phyloP scores from a whole-genome alignment of 1,140 invertebrate genomes.

The Oncopodura yosiiana region DNA sequence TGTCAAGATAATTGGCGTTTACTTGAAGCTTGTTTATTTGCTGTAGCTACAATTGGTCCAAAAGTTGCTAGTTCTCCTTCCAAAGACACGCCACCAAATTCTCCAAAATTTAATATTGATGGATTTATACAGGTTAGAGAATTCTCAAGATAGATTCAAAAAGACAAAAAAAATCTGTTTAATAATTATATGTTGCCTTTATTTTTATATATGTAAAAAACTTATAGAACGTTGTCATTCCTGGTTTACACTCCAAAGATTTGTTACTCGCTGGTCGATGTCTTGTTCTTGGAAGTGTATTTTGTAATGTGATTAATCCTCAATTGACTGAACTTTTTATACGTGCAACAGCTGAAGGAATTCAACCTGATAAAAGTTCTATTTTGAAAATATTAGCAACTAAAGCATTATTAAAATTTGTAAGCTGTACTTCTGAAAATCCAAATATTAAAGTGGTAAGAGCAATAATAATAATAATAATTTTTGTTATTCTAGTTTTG shows the following conservation, averaged over 20 bases:
- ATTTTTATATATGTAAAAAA: slow-evolving; percentile 40
- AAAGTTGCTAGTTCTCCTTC: slow-evolving; percentile 8
- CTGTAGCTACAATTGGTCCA: slow-evolving; percentile 37
- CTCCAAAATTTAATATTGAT: slow-evolving; percentile 56
- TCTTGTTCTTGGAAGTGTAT: slow-evolving; percentile 59
- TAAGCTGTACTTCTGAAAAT: slow-evolving; percentile 24
- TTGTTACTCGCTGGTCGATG: slow-evolving; percentile 60
- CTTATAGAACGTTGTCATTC: slow-evolving; percentile 46
- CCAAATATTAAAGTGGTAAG: slow-evolving; percentile 22
- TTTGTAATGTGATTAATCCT: slow-evolving; percentile 49
- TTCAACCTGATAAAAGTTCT: slow-evolving; percentile 46
- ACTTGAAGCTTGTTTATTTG: slow-evolving; percentile 61
- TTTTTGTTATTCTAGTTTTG: slow-evolving; percentile 41
- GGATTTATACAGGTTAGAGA: slow-evolving; percentile 50
- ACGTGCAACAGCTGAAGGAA: slow-evolving; percentile 52
- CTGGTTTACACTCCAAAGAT: slow-evolving; percentile 43
- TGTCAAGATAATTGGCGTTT: slow-evolving; percentile 60
- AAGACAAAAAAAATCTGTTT: neutral
- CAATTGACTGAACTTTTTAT: slow-evolving; percentile 51
- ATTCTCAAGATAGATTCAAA: neutral
- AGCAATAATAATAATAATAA: neutral
- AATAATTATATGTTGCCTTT: slow-evolving; percentile 38
- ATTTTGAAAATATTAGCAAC: slow-evolving; percentile 38
- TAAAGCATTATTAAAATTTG: slow-evolving; percentile 30
- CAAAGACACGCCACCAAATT: slow-evolving; percentile 33